A percentile compares a stretch with the other conserved stretches of the same genome.
Evolutionary conservation across 2,888 invertebrate genomes (phyloP).

Genomic region (Dicranocentrus wangi): DNA sequence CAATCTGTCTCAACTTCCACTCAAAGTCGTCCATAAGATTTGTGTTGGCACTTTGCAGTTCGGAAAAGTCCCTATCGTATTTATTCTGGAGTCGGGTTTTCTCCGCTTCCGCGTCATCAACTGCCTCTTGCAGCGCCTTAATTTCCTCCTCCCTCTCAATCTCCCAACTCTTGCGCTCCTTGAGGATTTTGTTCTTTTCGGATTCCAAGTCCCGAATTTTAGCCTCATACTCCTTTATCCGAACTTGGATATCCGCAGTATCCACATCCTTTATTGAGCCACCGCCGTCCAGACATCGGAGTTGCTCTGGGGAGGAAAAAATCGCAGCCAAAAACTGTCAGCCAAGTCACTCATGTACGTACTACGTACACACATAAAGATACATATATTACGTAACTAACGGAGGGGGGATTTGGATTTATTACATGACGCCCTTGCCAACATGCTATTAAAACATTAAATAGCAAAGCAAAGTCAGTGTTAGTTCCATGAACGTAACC

Average conservation of each 20-base stretch:
- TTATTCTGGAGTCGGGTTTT: conserved; percentile 77
- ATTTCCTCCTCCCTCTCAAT: conserved; percentile 76
- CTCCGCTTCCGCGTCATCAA: conserved; percentile 80
- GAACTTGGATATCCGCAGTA: conserved; percentile 75
- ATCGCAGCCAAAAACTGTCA: too few species aligned
- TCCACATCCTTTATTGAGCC: conserved; percentile 65
- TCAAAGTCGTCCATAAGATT: conserved; percentile 85
- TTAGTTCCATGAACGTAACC: too few species aligned
- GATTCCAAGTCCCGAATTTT: conserved; percentile 74
- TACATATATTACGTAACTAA: too few species aligned
- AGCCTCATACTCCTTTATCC: conserved; percentile 76
- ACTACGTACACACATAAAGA: too few species aligned
- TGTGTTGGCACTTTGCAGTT: conserved; percentile 81
- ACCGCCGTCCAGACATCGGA: conserved; percentile 66
- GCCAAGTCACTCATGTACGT: too few species aligned
- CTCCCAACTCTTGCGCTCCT: conserved; percentile 74
- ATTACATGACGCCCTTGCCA: too few species aligned
- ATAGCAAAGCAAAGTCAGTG: too few species aligned
- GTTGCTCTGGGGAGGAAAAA: conserved; percentile 64
- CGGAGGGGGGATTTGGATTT: too few species aligned
- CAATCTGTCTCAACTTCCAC: conserved; percentile 87
- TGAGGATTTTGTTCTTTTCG: conserved; percentile 72
- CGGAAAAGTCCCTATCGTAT: conserved; percentile 83
- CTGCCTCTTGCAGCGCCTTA: conserved; percentile 77
- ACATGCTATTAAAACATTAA: too few species aligned